These are phyloP conservation scores for Napeogenes inachia DNA, from an alignment of 2,888 invertebrate species.

Conservation along the genomic window DNA sequence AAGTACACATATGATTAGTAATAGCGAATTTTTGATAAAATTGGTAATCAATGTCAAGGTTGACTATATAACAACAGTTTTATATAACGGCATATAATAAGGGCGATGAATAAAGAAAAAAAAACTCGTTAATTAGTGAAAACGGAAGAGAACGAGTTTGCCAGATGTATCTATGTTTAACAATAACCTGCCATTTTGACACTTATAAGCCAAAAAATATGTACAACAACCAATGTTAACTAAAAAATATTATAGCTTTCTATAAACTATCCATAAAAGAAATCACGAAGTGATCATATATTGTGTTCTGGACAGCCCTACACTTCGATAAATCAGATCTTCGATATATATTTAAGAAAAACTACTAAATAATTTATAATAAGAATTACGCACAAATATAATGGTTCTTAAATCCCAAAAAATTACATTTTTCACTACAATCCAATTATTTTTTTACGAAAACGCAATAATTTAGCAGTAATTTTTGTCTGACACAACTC, in stretches of 20 bases:
- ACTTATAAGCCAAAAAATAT: slow-evolving; percentile 27
- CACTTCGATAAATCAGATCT: slow-evolving; percentile 65
- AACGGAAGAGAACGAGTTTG: slow-evolving; percentile 44
- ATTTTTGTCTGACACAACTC: slow-evolving; percentile 62
- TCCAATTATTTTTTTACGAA: slow-evolving; percentile 51
- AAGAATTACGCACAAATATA: slow-evolving; percentile 39
- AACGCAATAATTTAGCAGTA: slow-evolving; percentile 64
- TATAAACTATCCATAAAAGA: slow-evolving; percentile 40
- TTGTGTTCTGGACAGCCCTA: slow-evolving; percentile 54
- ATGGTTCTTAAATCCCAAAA: slow-evolving; percentile 29
- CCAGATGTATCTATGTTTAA: slow-evolving; percentile 56
- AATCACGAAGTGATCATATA: slow-evolving; percentile 54
- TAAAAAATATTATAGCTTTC: slow-evolving; percentile 35
- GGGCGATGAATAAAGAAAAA: slow-evolving; percentile 6
- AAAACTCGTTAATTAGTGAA: slow-evolving; percentile 40
- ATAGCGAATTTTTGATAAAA: background rate
- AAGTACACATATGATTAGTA: slow-evolving; percentile 15
- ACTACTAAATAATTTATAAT: slow-evolving; percentile 21
- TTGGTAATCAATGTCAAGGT: background rate
- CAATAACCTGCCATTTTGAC: slow-evolving; percentile 7
- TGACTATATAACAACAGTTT: background rate
- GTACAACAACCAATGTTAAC: slow-evolving; percentile 26
- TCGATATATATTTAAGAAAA: slow-evolving; percentile 9
- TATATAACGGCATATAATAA: background rate
- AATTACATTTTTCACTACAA: slow-evolving; percentile 51